Evolutionary conservation across 2,888 invertebrate species (phyloP).

Genomic region (Oxyscelio sp.): DNA sequence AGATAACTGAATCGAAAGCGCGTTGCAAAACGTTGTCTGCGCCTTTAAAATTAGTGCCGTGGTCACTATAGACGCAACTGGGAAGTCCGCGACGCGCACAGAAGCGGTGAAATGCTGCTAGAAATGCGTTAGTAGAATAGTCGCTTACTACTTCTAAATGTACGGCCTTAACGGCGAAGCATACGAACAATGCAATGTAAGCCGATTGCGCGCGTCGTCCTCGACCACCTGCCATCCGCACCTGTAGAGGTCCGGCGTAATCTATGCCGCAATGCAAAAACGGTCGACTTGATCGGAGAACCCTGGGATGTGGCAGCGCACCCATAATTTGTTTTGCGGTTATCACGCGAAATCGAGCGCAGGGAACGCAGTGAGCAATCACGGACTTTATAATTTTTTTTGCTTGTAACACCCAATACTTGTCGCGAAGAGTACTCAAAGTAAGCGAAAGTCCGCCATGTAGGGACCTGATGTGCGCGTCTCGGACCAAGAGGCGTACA

Average conservation of each 20-base stretch:
- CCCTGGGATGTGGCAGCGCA: background rate
- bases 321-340: background rate
- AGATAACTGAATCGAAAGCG: too few relatives aligned
- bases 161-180: slow-evolving; percentile 27
- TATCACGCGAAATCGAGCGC: background rate
- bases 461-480: slow-evolving; percentile 40
- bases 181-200: too few relatives aligned
- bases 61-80: too few relatives aligned
- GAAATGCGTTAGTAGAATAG: too few relatives aligned
- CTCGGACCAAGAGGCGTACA: slow-evolving; percentile 2
- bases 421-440: slow-evolving; percentile 29
- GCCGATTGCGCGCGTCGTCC: slow-evolving; percentile 29
- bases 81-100: too few relatives aligned
- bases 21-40: slow-evolving; percentile 6
- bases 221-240: slow-evolving; percentile 47
- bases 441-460: slow-evolving; percentile 58
- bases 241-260: slow-evolving; percentile 70
- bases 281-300: slow-evolving; percentile 3
- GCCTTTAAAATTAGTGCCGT: too few relatives aligned
- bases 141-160: too few relatives aligned
- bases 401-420: slow-evolving; percentile 38
- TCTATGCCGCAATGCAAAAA: slow-evolving; percentile 57
- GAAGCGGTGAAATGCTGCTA: too few relatives aligned
- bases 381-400: slow-evolving; percentile 19
- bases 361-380: slow-evolving; percentile 51